These are phyloP conservation scores for Hippopotamyrus pictus DNA, from an alignment of 2,797 vertebrate species.

Conservation along the genomic window DNA sequence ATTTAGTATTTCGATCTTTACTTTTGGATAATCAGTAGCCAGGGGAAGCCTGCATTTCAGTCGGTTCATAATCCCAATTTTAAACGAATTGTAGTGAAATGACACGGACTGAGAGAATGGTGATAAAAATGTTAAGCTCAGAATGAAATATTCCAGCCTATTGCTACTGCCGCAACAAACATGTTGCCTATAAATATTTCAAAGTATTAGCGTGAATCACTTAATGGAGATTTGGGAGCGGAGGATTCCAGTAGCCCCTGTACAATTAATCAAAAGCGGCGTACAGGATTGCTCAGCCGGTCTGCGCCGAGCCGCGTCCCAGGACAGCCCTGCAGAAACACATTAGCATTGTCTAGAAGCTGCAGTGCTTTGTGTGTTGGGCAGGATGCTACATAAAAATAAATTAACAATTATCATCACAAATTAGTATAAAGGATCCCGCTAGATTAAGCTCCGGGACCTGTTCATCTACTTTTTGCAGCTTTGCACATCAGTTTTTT, in stretches of 20 bases:
- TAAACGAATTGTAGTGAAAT: not conserved
- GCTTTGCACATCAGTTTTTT: not conserved
- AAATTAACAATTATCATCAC: constrained; percentile 8
- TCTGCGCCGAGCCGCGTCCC: not conserved
- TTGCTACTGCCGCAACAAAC: not conserved
- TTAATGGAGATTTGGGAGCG: not conserved
- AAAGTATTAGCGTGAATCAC: not conserved
- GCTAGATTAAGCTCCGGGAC: not conserved
- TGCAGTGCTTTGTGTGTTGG: not conserved
- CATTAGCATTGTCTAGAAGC: not conserved
- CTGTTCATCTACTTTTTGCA: not conserved
- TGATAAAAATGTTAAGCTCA: not conserved
- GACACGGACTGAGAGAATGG: not conserved
- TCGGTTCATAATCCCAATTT: not conserved
- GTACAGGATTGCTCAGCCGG: not conserved
- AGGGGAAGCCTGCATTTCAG: not conserved
- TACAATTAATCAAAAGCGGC: not conserved
- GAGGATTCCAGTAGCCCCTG: not conserved
- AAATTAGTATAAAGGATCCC: not conserved
- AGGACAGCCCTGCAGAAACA: not conserved
- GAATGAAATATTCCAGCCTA: not conserved
- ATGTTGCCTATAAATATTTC: not conserved
- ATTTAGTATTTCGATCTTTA: not conserved
- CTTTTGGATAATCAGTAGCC: not conserved
- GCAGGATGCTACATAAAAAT: not conserved